Conservation (phyloP, 2,113 vertebrate species). For the Corythornis madagascariensis region DNA sequence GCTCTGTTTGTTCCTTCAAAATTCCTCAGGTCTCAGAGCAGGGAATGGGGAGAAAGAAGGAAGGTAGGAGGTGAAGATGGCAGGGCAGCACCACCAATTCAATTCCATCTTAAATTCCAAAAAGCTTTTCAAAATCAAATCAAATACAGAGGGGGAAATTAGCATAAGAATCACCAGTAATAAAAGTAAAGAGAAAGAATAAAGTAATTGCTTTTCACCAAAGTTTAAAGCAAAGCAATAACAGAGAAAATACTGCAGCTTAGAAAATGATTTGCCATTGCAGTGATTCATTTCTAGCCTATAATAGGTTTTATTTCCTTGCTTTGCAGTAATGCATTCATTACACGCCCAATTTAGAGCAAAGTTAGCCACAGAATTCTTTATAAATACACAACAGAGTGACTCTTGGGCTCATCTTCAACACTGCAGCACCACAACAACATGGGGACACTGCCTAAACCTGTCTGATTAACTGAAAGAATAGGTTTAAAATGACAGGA, state of each 20-base stretch:
- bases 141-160: slow-evolving; percentile 35
- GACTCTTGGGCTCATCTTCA: slow-evolving; percentile 39
- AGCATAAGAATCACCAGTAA: slow-evolving; percentile 63
- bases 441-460: neutral
- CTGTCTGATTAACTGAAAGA: neutral
- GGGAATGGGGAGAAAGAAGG: neutral
- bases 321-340: slow-evolving; percentile 70
- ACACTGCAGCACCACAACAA: neutral
- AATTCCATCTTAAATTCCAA: slow-evolving; percentile 23
- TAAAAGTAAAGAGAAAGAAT: slow-evolving; percentile 66
- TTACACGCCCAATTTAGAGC: slow-evolving; percentile 74
- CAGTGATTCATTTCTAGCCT: slow-evolving; percentile 68
- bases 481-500: neutral
- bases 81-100: neutral
- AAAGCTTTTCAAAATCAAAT: slow-evolving; percentile 52
- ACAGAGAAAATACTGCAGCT: slow-evolving; percentile 64
- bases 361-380: slow-evolving; percentile 59
- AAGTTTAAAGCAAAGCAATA: slow-evolving; percentile 70
- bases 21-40: neutral
- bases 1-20: neutral
- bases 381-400: slow-evolving; percentile 46
- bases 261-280: slow-evolving; percentile 70
- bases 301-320: slow-evolving; percentile 71
- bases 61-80: neutral
- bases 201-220: slow-evolving; percentile 66